phyloP scores from a whole-genome alignment of 2,797 vertebrate species.

The Micropoecilia bifurca region DNA sequence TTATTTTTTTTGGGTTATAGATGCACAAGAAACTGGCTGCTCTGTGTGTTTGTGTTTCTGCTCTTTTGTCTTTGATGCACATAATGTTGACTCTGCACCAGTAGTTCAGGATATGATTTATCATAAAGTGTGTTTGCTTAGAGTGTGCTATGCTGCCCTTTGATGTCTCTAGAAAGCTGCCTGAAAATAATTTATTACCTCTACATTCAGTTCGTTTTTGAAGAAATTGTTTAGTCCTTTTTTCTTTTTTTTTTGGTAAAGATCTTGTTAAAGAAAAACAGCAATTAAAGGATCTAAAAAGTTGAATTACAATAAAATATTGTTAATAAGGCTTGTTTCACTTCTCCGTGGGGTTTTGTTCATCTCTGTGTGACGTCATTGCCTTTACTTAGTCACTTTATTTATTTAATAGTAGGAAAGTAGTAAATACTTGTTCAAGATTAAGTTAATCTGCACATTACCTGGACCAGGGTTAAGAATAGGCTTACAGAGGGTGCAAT shows the following conservation, averaged over 20 bases:
- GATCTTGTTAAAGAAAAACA: constrained; percentile 54
- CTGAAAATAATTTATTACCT: constrained; percentile 59
- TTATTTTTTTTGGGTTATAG: constrained; percentile 30
- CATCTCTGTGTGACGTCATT: not conserved
- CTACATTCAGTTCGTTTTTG: constrained; percentile 53
- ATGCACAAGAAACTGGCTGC: constrained; percentile 62
- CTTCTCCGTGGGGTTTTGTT: constrained; percentile 16
- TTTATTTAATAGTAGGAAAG: not conserved
- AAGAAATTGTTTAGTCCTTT: constrained; percentile 37
- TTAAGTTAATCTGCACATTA: not conserved
- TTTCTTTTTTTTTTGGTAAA: constrained; percentile 62
- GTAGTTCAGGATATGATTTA: constrained; percentile 26
- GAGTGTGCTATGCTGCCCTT: constrained; percentile 46
- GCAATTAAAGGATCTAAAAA: constrained; percentile 53
- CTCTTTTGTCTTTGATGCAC: constrained; percentile 41
- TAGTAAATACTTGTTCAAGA: not conserved
- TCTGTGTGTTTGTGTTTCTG: constrained; percentile 37
- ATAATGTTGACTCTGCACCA: constrained; percentile 37
- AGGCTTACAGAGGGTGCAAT: not conserved
- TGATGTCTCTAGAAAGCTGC: constrained; percentile 63
- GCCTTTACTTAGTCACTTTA: not conserved
- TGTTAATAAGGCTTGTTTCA: constrained; percentile 52
- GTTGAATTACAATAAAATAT: constrained; percentile 65
- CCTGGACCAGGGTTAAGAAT: not conserved
- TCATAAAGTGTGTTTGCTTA: constrained; percentile 44